Conservation (phyloP, 2,797 vertebrate species). For the Centropyge bicolor region DNA sequence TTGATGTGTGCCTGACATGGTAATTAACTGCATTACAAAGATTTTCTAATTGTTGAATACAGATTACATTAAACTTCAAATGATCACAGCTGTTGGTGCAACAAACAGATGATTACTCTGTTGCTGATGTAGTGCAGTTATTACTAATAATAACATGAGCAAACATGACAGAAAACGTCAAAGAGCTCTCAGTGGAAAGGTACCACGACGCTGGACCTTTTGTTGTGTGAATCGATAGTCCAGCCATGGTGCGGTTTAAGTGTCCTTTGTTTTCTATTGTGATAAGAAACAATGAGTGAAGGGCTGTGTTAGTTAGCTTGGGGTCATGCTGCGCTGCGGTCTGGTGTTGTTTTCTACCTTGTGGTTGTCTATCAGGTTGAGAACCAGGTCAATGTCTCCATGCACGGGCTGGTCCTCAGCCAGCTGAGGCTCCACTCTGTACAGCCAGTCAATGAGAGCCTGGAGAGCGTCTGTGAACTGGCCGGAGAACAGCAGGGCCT, state of each 20-base stretch:
- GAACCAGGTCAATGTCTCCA: slow-evolving; percentile 97
- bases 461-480: slow-evolving; percentile 98
- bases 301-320: not conserved
- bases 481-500: slow-evolving; percentile 96
- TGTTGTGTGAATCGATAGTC: slow-evolving; percentile 20
- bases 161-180: slow-evolving; percentile 28
- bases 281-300: slow-evolving; percentile 23
- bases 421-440: slow-evolving; percentile 96
- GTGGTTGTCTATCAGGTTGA: slow-evolving; percentile 98
- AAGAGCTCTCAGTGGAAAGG: not conserved
- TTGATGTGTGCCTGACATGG: not conserved
- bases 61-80: not conserved
- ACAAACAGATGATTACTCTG: not conserved
- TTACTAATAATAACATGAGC: slow-evolving; percentile 15
- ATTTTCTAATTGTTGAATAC: not conserved
- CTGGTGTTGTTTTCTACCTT: slow-evolving; percentile 87
- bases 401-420: slow-evolving; percentile 98
- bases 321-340: not conserved
- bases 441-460: slow-evolving; percentile 98
- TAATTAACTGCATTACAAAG: not conserved
- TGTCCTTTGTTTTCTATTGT: slow-evolving; percentile 39
- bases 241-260: slow-evolving; percentile 23
- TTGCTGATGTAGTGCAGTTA: not conserved
- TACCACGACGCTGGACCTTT: not conserved
- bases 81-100: not conserved